A percentile compares a stretch with the other conserved stretches of the same genome.
phyloP scores from a whole-genome alignment of 2,888 invertebrate species.

The Cremastinae sp. region DNA sequence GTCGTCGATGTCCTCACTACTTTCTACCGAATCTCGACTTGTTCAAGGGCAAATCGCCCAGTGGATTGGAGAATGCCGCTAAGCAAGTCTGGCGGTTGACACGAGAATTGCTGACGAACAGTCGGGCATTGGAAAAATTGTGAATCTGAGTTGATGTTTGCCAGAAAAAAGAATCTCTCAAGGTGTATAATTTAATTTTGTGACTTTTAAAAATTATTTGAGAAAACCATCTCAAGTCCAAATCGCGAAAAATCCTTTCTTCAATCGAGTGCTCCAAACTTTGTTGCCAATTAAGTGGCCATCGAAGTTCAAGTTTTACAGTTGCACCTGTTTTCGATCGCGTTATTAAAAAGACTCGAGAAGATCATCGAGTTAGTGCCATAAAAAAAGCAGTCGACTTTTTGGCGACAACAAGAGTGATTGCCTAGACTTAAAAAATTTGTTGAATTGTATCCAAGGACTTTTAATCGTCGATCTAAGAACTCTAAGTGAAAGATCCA shows the following conservation, averaged over 20 bases:
- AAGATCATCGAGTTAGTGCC: constrained; percentile 58
- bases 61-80: constrained; percentile 94
- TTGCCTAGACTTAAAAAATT: constrained; percentile 27
- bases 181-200: too few species aligned
- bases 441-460: not conserved
- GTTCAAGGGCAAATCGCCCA: constrained; percentile 94
- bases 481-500: too few species aligned
- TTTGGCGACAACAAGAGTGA: constrained; percentile 55
- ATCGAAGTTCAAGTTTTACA: constrained; percentile 29
- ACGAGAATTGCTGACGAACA: constrained; percentile 94
- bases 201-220: not conserved
- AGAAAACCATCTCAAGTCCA: too few species aligned
- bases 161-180: not conserved
- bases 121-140: constrained; percentile 94
- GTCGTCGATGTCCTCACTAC: constrained; percentile 96
- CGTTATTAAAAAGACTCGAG: constrained; percentile 56
- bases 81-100: constrained; percentile 96
- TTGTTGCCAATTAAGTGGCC: not conserved
- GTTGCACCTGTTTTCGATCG: constrained; percentile 41
- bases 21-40: constrained; percentile 96
- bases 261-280: not conserved
- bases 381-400: constrained; percentile 61
- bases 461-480: constrained; percentile 30
- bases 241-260: not conserved
- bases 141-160: constrained; percentile 79